Base-by-base conservation (phyloP, 2,797 vertebrate genomes). In the Apodemus agrarius region DNA sequence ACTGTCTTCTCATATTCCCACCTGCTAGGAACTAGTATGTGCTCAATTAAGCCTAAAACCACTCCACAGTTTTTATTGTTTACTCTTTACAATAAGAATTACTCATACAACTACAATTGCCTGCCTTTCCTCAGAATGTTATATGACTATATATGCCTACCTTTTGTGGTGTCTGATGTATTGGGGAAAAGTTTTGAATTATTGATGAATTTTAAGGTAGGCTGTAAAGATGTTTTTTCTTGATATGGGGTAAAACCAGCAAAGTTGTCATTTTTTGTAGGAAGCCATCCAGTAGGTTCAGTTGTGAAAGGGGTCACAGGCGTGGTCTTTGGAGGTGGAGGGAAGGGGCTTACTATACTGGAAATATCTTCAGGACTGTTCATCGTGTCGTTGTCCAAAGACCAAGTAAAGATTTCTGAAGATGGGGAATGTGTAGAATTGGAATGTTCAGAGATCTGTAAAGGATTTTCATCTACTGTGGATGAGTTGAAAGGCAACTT, bases 191-290 rank as follows among this genome's bases (percentile, higher is more conserved):
- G 34, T 93, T 94, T 96, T 59, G 96, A 97, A 96, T 75, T 7
- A 31, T 94, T 97, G 74, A 93, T 98, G 63, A 95, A 97, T 63
- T 97, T 96, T 46, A 61, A 22, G 6, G 97, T 97, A 40, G 97
- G 95, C 17, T 94, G 96, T 61, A 46, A 6, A 14, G 96, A 96
- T 91, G 97, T 94, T 43, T 93, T 95, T 89, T 97, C 96, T 78
- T 59, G 74, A 88, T n/a, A 93, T 21, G 65, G 19, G 1, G 84
- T 96, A 54, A 98, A 93, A 16, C 59, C 90, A 0, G 12, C 8
- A 1, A 76, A 92, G 12, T 57, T 93, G 0, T 90, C 96, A 3
- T 3, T 61, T 0, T 0, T 82, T 13, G 93, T 95, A 37, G 49
- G 92, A 37, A 91, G 81, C 92, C 84, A 96, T 61, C 10, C 90